Evolutionary conservation across 2,113 vertebrate species (phyloP).

Genomic region (Dasyornis broadbenti): DNA sequence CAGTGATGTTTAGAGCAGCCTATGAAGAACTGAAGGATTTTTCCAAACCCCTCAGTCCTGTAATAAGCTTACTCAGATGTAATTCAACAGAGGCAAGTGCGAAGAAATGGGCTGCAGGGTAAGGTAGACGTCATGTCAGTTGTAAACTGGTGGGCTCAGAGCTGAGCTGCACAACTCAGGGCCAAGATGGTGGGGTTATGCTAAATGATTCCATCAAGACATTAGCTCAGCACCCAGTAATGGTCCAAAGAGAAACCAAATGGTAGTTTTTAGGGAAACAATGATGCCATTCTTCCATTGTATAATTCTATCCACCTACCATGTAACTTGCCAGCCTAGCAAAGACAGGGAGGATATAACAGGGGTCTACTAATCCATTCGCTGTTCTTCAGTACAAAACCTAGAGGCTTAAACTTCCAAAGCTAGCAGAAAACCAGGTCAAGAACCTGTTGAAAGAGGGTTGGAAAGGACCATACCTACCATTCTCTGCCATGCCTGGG

Average conservation of each 20-base stretch:
- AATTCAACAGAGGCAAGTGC: neutral
- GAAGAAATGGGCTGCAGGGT: neutral
- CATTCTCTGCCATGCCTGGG: neutral
- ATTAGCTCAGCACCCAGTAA: neutral
- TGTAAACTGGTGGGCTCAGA: neutral
- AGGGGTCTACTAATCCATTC: neutral
- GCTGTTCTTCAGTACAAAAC: neutral
- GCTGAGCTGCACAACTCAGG: neutral
- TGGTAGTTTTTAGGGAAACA: neutral
- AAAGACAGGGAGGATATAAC: neutral
- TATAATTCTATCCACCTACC: neutral
- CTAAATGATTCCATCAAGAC: neutral
- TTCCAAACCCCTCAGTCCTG: neutral
- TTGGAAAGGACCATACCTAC: neutral
- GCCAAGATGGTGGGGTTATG: neutral
- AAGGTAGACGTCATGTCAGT: fast-evolving
- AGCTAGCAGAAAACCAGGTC: neutral
- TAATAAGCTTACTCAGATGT: neutral
- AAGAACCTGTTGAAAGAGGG: neutral
- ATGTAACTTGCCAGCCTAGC: neutral
- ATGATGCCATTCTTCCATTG: neutral
- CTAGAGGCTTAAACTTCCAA: neutral
- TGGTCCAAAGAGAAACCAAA: neutral
- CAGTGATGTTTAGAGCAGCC: neutral
- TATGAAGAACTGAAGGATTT: neutral